phyloP scores from a whole-genome alignment of 1,140 invertebrate species.

The Hycleus cichorii region DNA sequence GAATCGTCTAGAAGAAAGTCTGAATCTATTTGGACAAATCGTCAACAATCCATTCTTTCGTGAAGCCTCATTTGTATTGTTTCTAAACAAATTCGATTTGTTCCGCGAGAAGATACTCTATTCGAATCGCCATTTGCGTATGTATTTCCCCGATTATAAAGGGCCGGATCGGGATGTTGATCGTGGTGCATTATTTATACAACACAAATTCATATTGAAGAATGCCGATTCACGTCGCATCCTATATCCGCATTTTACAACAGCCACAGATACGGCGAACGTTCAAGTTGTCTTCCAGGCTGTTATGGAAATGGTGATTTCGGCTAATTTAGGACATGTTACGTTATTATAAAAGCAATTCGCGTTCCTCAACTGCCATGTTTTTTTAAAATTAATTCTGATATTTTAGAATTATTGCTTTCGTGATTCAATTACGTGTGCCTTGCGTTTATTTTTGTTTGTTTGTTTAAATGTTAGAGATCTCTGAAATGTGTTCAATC shows the following conservation, averaged over 20 bases:
- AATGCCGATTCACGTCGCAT: conserved; percentile 52
- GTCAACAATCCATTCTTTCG: conserved; percentile 58
- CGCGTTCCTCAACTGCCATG: conserved; percentile 7
- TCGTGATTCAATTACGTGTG: too few relatives aligned
- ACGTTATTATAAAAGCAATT: conserved; percentile 40
- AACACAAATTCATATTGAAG: conserved; percentile 52
- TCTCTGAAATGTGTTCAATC: too few relatives aligned
- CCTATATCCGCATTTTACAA: conserved; percentile 57
- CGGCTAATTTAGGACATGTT: conserved; percentile 49
- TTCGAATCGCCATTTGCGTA: conserved; percentile 52
- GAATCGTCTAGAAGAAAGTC: conserved; percentile 58
- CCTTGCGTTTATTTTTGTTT: too few relatives aligned
- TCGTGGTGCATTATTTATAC: conserved; percentile 54
- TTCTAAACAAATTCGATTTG: conserved; percentile 65
- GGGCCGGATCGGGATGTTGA: conserved; percentile 61
- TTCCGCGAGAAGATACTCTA: conserved; percentile 59
- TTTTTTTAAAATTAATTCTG: background rate
- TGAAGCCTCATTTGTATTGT: conserved; percentile 58
- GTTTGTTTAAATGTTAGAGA: too few relatives aligned
- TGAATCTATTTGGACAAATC: conserved; percentile 57
- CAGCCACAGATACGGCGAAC: conserved; percentile 58
- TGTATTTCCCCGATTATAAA: conserved; percentile 55
- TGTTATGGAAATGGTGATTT: conserved; percentile 56
- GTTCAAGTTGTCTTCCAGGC: conserved; percentile 54
- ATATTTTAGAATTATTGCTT: too few relatives aligned